Evolutionary conservation across 2,888 invertebrate genomes (phyloP).

Genomic region (Clitarchus hookeri): DNA sequence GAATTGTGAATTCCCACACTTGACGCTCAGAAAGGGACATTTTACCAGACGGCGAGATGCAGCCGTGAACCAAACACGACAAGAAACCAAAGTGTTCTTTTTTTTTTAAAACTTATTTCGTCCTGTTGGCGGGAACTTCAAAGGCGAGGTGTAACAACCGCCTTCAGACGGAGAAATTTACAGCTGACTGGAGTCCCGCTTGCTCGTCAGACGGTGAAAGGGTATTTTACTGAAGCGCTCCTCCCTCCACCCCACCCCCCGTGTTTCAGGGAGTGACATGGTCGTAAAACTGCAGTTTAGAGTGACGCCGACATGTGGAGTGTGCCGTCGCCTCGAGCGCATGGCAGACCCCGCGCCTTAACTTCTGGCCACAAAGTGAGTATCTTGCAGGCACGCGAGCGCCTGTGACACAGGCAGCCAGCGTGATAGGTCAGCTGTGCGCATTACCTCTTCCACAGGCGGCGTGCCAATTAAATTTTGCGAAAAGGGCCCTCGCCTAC

Average conservation of each 20-base stretch:
- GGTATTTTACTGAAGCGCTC: not conserved
- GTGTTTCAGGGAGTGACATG: not conserved
- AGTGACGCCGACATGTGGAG: not conserved
- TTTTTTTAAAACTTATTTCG: no score
- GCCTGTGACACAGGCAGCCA: not conserved
- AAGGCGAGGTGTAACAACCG: not conserved
- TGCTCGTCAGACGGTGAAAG: not conserved
- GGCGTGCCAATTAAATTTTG: no score
- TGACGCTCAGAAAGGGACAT: no score
- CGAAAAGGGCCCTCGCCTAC: no score
- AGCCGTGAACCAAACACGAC: no score
- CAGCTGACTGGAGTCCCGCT: not conserved
- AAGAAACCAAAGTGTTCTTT: no score
- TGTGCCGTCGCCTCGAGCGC: not conserved
- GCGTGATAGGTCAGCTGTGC: not conserved
- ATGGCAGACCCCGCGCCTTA: not conserved
- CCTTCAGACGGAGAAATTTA: not conserved
- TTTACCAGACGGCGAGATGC: no score
- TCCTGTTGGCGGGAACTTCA: slow-evolving; percentile 7
- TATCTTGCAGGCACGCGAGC: not conserved
- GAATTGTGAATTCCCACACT: no score
- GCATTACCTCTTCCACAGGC: not conserved
- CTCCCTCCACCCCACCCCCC: no score
- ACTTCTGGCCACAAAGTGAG: not conserved
- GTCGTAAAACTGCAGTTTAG: not conserved